Evolutionary conservation across 1,140 invertebrate genomes (phyloP), one percentile per base, ranked within the genome.

Genomic region (Zaprionus vittiger): DNA sequence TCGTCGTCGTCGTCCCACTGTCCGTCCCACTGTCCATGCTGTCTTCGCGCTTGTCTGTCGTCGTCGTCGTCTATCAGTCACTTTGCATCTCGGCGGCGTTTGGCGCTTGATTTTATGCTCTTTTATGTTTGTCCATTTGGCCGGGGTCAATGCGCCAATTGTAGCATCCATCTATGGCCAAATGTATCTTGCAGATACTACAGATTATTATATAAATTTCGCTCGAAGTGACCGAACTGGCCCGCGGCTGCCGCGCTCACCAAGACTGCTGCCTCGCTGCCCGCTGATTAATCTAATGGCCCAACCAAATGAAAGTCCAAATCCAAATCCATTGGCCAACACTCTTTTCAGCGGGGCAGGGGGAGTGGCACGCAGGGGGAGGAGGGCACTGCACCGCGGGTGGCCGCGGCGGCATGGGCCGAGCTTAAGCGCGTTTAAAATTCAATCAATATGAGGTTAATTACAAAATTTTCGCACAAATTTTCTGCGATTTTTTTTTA

Each of bases 401-500:
- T 83, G 81, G 81, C 41, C 38, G n/a, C 1, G 41, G 41, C 41
- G 14, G 37, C 26, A 59, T 64, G 47, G 65, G 49, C 56, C 37
- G 59, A 74, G 60, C 70, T 63, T 76, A 82, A 86, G 68, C 60
- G 83, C 83, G 75, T 82, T 84, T 75, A 84, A 82, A 86, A 84
- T 86, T 84, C 83, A 84, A 84, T 84, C 82, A 84, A 84, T 84
- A 69, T 76, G 38, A 62, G 82, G 82, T 84, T 84, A 84, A 84
- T 84, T 84, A 84, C 67, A 79, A 73, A 71, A 56, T 6, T 17
- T 73, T 77, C 67, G 56, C 68, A 67, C 75, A 73, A 72, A 72
- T 70, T 84, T 73, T 57, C 37, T 56, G 26, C 31, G 17, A 17
- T 7, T 17, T 22, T 55, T 66, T 31, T 31, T 0, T n/a, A n/a